Conservation (phyloP, 37 sponge, comb jelly and placozoan species). For the Dysidea cf. avara region DNA sequence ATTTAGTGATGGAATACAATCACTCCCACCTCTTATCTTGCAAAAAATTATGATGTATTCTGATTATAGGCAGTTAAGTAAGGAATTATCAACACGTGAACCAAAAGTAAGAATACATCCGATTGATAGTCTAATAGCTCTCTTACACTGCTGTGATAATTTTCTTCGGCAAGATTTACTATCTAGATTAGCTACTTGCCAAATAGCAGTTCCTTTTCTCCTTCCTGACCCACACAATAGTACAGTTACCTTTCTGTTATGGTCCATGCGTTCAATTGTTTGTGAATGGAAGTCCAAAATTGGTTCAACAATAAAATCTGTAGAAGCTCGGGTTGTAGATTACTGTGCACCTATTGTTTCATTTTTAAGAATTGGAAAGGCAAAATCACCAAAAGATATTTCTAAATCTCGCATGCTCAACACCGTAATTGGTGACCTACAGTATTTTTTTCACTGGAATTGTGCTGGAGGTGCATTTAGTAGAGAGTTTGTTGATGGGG, state of each 20-base stretch:
- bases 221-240: constrained; percentile 28
- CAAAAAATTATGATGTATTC: constrained; percentile 25
- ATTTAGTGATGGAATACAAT: too few relatives aligned
- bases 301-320: too few relatives aligned
- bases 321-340: constrained; percentile 14
- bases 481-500: constrained; percentile 9
- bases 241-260: not conserved
- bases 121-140: constrained; percentile 25
- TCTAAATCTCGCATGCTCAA: constrained; percentile 46
- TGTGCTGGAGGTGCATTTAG: constrained; percentile 19
- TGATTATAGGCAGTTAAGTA: not conserved
- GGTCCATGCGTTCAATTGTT: constrained; percentile 33
- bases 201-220: constrained; percentile 28
- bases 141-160: constrained; percentile 28
- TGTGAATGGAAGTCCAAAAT: constrained; percentile 29
- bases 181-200: constrained; percentile 24
- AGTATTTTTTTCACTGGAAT: constrained; percentile 29
- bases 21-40: not conserved
- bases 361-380: constrained; percentile 30
- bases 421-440: constrained; percentile 9
- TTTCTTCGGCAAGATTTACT: constrained; percentile 33
- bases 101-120: constrained; percentile 14
- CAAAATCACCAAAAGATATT: not conserved
- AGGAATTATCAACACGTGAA: too few relatives aligned
- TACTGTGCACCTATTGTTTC: constrained; percentile 27